A percentile compares a stretch with the other conserved stretches of the same genome.
Evolutionary conservation across 1,140 invertebrate species (phyloP).

Genomic region (Paracyclopina nana): DNA sequence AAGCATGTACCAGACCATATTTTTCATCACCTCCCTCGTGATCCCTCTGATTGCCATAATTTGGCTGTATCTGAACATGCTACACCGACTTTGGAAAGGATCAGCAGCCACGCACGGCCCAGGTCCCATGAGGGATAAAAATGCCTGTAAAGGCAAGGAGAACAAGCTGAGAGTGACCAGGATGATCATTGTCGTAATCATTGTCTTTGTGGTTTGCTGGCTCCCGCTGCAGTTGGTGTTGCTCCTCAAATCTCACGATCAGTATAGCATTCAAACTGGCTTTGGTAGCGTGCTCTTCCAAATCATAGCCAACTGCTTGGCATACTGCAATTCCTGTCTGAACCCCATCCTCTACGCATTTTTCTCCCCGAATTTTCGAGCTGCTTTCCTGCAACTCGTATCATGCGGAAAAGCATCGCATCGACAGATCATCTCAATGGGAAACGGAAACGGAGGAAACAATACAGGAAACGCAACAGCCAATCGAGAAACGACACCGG

Average conservation of each 20-base stretch:
- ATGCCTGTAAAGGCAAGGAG: constrained; percentile 45
- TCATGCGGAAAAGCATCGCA: too few relatives aligned
- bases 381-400: constrained; percentile 68
- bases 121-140: constrained; percentile 35
- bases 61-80: constrained; percentile 72
- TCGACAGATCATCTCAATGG: too few relatives aligned
- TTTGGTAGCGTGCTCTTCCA: not conserved
- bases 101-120: constrained; percentile 27
- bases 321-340: constrained; percentile 84
- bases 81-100: constrained; percentile 65
- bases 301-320: constrained; percentile 60
- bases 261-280: constrained; percentile 37
- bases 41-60: constrained; percentile 65
- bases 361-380: constrained; percentile 87
- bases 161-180: constrained; percentile 75
- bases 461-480: too few relatives aligned
- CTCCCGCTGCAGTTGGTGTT: constrained; percentile 71
- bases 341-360: constrained; percentile 95
- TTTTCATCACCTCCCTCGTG: constrained; percentile 65
- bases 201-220: constrained; percentile 89
- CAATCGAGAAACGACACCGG: too few relatives aligned
- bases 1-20: constrained; percentile 40
- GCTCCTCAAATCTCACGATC: constrained; percentile 48
- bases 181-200: constrained; percentile 80
- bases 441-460: too few relatives aligned